phyloP scores from a whole-genome alignment of 2,888 invertebrate species.

The Sphaerolaimus hirsutus region DNA sequence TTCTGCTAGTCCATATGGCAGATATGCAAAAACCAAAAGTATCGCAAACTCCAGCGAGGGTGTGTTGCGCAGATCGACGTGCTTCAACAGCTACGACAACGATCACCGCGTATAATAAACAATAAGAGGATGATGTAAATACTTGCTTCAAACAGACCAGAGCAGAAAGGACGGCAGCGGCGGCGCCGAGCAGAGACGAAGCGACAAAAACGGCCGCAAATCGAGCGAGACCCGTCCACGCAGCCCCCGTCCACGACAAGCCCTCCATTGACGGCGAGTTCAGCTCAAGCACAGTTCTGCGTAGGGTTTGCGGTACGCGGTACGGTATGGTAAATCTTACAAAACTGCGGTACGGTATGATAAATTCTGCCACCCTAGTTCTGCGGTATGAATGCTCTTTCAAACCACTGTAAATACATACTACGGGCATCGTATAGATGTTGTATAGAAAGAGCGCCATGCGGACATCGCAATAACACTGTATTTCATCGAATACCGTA shows the following conservation, averaged over 20 bases:
- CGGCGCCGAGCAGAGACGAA: slow-evolving; percentile 80
- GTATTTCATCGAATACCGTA: no score
- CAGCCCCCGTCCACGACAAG: slow-evolving; percentile 38
- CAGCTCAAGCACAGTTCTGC: slow-evolving; percentile 25
- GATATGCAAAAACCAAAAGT: slow-evolving; percentile 92
- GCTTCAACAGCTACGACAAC: slow-evolving; percentile 46
- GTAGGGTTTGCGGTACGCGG: no score
- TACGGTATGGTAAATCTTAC: no score
- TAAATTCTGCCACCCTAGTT: no score
- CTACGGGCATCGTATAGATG: no score
- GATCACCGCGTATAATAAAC: neutral
- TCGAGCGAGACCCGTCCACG: slow-evolving; percentile 39
- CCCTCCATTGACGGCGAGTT: slow-evolving; percentile 30
- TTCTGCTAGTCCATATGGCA: slow-evolving; percentile 89
- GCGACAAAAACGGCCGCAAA: slow-evolving; percentile 96
- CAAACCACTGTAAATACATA: no score
- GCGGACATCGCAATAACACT: no score
- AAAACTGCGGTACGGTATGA: no score
- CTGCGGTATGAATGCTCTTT: no score
- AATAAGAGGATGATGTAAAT: neutral
- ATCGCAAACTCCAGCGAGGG: slow-evolving; percentile 93
- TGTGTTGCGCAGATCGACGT: slow-evolving; percentile 80
- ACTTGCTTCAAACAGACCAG: slow-evolving; percentile 28
- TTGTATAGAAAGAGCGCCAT: no score
- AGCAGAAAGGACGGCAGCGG: slow-evolving; percentile 76